Conservation (phyloP, 2,113 vertebrate genomes). For the Corydoras sp. region DNA sequence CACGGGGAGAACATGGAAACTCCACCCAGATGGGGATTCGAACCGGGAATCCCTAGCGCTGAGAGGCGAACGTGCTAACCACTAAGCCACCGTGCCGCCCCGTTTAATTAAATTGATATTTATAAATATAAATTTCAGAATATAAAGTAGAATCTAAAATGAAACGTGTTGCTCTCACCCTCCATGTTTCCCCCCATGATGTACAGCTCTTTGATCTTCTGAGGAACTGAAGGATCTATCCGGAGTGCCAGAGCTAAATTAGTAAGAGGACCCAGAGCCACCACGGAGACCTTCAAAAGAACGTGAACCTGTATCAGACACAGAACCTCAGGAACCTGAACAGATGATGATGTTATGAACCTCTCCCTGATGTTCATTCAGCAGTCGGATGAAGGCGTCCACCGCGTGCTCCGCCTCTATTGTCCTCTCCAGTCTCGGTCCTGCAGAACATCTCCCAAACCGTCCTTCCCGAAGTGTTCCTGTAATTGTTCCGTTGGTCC, state of each 20-base stretch:
- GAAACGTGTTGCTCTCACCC: conserved; percentile 47
- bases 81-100: too few relatives aligned
- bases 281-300: conserved; percentile 59
- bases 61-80: too few relatives aligned
- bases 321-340: conserved; percentile 10
- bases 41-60: too few relatives aligned
- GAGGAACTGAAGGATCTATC: conserved; percentile 61
- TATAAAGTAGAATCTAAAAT: too few relatives aligned
- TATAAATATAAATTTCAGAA: too few relatives aligned
- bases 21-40: too few relatives aligned
- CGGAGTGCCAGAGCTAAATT: conserved; percentile 67
- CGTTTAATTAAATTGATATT: too few relatives aligned
- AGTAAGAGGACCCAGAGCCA: conserved; percentile 68
- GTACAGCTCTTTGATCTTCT: conserved; percentile 63
- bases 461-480: conserved; percentile 67
- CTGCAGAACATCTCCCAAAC: conserved; percentile 63
- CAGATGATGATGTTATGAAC: conserved; percentile 14
- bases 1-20: too few relatives aligned
- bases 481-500: neutral
- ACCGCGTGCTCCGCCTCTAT: conserved; percentile 63
- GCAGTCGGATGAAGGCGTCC: conserved; percentile 61
- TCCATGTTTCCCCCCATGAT: conserved; percentile 74
- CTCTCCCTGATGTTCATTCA: conserved; percentile 62
- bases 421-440: conserved; percentile 57
- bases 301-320: conserved; percentile 12